phyloP scores from a whole-genome alignment of 2,888 invertebrate genomes.

The Volucella inflata region DNA sequence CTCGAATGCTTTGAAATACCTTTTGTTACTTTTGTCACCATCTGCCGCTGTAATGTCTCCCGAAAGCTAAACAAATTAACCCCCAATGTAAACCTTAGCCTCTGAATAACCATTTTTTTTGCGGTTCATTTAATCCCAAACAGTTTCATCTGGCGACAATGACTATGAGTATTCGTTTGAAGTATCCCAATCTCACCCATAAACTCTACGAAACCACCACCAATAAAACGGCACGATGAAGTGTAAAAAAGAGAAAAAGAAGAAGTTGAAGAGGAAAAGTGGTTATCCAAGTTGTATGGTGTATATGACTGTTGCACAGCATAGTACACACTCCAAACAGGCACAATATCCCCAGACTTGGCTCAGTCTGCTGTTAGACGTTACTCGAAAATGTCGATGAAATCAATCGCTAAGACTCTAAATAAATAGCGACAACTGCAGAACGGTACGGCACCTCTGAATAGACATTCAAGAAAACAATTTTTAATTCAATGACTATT shows the following conservation, averaged over 20 bases:
- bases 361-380: conserved; percentile 69
- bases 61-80: conserved; percentile 47
- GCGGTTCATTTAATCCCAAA: conserved; percentile 15
- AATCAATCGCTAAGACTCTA: conserved; percentile 2
- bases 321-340: conserved; percentile 33
- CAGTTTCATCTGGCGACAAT: conserved; percentile 25
- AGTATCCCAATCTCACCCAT: conserved; percentile 6
- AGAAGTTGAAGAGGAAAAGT: conserved; percentile 55
- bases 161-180: neutral
- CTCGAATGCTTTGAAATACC: neutral
- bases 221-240: conserved; percentile 20
- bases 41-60: conserved; percentile 12
- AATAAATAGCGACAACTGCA: neutral
- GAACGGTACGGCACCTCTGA: conserved; percentile 2
- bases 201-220: neutral
- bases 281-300: conserved; percentile 40
- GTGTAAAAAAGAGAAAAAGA: neutral
- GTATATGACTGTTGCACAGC: conserved; percentile 18
- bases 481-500: conserved; percentile 14
- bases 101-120: too few relatives aligned
- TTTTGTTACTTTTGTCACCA: neutral
- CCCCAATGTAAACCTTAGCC: conserved; percentile 22
- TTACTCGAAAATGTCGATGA: conserved; percentile 61
- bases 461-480: conserved; percentile 1
- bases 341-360: conserved; percentile 39